A percentile compares a stretch with the other conserved stretches of the same genome.
phyloP scores from a whole-genome alignment of 2,888 invertebrate species.

The Electrophaes corylata region DNA sequence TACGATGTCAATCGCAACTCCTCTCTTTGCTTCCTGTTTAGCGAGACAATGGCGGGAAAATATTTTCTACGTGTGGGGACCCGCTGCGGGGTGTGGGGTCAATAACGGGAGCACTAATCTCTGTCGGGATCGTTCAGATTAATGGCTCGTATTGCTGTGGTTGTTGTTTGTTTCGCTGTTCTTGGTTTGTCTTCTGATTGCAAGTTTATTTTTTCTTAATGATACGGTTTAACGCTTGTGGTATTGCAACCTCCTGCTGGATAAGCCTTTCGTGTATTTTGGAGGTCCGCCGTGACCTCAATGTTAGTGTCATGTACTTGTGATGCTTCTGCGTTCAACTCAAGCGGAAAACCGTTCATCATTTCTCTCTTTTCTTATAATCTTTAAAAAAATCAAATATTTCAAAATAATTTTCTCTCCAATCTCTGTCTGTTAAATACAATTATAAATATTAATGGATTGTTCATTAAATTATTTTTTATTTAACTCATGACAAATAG shows the following conservation, averaged over 20 bases:
- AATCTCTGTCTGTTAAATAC: too few species aligned
- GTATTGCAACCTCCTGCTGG: neutral
- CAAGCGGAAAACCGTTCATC: too few species aligned
- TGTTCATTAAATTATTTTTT: too few species aligned
- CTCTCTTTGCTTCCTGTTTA: slow-evolving; percentile 72
- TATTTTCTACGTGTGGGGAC: slow-evolving; percentile 73
- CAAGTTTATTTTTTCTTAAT: slow-evolving; percentile 62
- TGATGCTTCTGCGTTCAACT: too few species aligned
- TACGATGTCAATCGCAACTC: slow-evolving; percentile 73
- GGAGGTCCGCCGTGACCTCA: too few species aligned
- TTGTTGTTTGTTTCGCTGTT: slow-evolving; percentile 75
- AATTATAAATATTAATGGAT: too few species aligned
- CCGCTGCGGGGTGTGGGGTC: slow-evolving; percentile 63
- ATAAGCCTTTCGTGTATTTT: too few species aligned
- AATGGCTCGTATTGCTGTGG: slow-evolving; percentile 79
- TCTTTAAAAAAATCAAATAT: too few species aligned
- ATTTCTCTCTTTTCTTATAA: too few species aligned
- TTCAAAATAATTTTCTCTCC: too few species aligned
- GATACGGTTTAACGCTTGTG: slow-evolving; percentile 41
- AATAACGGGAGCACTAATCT: slow-evolving; percentile 78
- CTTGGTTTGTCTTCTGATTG: slow-evolving; percentile 65
- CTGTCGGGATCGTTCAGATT: slow-evolving; percentile 77
- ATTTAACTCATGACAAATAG: too few species aligned
- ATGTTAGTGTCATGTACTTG: too few species aligned
- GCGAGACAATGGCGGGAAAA: slow-evolving; percentile 78